These are phyloP conservation scores for Drosophila ercepeae DNA, from an alignment of 1,140 invertebrate genomes.

Conservation along the genomic window DNA sequence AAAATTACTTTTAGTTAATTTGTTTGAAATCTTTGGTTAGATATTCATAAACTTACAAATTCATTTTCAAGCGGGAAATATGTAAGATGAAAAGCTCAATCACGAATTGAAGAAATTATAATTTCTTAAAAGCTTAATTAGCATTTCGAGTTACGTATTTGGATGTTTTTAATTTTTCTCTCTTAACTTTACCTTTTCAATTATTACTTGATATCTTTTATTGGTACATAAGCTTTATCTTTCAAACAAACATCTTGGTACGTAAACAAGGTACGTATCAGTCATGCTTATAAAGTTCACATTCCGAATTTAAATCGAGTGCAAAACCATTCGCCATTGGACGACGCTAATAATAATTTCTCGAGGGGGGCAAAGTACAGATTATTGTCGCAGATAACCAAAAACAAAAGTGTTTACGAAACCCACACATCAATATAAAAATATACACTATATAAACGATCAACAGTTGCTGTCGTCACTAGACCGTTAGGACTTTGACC, in stretches of 20 bases:
- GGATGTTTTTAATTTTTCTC: neutral
- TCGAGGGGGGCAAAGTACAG: conserved; percentile 66
- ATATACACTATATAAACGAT: conserved; percentile 1
- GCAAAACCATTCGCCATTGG: conserved; percentile 24
- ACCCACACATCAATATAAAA: neutral
- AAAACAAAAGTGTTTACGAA: conserved; percentile 26
- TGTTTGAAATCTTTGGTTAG: no score
- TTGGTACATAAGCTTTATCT: neutral
- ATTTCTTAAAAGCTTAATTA: no score
- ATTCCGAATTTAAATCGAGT: conserved; percentile 32
- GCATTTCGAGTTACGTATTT: neutral
- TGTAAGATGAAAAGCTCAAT: no score
- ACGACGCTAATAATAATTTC: conserved; percentile 41
- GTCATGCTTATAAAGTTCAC: conserved; percentile 5
- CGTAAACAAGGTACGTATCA: conserved; percentile 1
- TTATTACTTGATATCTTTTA: neutral
- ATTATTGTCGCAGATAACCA: conserved; percentile 31
- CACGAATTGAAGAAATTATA: no score
- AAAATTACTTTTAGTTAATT: no score
- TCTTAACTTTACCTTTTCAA: neutral
- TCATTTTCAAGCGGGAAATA: no score
- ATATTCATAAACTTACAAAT: no score
- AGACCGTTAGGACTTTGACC: conserved; percentile 28
- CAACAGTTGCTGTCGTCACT: conserved; percentile 54
- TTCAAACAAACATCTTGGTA: neutral